A percentile compares a stretch with the other conserved stretches of the same genome.
phyloP scores from a whole-genome alignment of 2,888 invertebrate genomes.

The Eumacrocentrus americanus region DNA sequence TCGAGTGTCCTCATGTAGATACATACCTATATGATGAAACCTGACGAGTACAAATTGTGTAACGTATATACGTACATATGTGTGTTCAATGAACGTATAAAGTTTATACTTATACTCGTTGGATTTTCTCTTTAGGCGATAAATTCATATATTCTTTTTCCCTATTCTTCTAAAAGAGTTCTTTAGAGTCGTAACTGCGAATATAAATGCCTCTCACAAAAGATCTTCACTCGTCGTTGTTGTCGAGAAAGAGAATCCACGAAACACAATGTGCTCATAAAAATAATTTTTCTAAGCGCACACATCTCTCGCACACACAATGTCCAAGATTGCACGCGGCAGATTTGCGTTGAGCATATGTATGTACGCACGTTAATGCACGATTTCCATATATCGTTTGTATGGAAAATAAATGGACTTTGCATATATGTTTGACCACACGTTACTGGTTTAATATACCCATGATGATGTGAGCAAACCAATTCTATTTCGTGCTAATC shows the following conservation, averaged over 20 bases:
- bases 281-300: slow-evolving; percentile 20
- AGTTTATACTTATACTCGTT: no score
- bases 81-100: background rate
- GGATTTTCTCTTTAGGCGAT: background rate
- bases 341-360: slow-evolving; percentile 4
- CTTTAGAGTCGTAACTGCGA: background rate
- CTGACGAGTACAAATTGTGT: background rate
- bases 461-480: background rate
- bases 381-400: slow-evolving; percentile 16
- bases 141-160: background rate
- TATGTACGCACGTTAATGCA: slow-evolving; percentile 1
- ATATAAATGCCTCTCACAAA: background rate
- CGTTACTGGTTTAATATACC: no score
- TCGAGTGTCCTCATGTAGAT: background rate
- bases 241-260: slow-evolving; percentile 1
- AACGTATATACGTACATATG: background rate
- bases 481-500: background rate
- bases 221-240: background rate
- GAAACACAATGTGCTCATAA: slow-evolving; percentile 27
- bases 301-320: background rate
- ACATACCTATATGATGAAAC: slow-evolving; percentile 10
- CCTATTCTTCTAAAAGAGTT: background rate
- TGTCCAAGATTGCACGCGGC: slow-evolving; percentile 13
- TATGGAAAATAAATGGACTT: slow-evolving; percentile 13
- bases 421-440: background rate